These are phyloP conservation scores for Erynnis tages DNA, from an alignment of 2,888 invertebrate species.

Conservation along the genomic window DNA sequence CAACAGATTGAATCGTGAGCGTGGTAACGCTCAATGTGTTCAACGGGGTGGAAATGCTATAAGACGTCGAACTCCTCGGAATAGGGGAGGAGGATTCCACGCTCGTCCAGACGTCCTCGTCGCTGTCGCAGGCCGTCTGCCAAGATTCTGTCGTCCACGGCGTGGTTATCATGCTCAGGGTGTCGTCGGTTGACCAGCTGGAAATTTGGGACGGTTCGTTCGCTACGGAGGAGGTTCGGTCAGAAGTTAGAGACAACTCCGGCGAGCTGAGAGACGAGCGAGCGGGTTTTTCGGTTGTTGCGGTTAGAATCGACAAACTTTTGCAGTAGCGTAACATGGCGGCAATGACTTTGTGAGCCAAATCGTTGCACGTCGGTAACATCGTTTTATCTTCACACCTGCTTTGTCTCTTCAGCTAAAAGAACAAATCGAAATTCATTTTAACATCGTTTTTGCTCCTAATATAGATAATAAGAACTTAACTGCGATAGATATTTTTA, in stretches of 20 bases:
- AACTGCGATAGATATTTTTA: no score
- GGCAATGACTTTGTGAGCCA: not conserved
- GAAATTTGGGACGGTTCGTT: constrained; percentile 2
- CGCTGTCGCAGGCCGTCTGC: constrained; percentile 18
- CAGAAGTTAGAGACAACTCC: constrained; percentile 1
- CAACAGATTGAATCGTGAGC: constrained; percentile 6
- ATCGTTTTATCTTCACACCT: not conserved
- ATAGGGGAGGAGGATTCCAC: constrained; percentile 24
- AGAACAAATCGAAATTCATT: no score
- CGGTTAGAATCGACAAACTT: not conserved
- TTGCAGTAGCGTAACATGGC: not conserved
- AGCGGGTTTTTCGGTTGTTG: not conserved
- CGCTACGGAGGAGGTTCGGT: not conserved
- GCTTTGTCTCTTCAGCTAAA: no score
- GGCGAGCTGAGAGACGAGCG: constrained; percentile 26
- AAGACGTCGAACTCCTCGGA: constrained; percentile 41
- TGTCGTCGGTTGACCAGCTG: constrained; percentile 36
- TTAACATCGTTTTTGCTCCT: no score
- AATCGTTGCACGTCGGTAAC: not conserved
- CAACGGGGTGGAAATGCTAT: constrained; percentile 18
- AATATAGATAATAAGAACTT: no score
- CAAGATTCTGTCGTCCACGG: constrained; percentile 55
- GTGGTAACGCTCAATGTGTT: constrained; percentile 13
- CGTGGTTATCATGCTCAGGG: constrained; percentile 51
- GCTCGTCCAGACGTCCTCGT: not conserved